phyloP scores from a whole-genome alignment of 2,797 vertebrate species.

The Ciconia nigra region DNA sequence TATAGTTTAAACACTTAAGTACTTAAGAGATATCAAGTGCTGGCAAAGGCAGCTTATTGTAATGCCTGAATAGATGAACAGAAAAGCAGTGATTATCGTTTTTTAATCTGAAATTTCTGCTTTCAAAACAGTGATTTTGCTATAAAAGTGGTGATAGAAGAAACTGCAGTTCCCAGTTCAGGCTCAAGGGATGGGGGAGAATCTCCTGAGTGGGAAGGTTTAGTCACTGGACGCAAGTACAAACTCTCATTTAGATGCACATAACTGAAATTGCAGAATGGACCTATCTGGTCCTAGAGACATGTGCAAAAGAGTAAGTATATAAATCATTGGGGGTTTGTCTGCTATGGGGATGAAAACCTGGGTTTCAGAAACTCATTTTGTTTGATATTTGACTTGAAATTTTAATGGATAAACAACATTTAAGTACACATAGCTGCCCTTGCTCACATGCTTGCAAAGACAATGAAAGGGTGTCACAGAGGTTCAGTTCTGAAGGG shows the following conservation, averaged over 20 bases:
- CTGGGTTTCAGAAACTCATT: background rate
- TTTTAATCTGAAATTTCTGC: background rate
- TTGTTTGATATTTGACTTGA: background rate
- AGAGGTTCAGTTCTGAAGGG: background rate
- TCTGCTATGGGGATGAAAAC: background rate
- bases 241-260: background rate
- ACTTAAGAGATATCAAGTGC: background rate
- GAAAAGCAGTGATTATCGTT: background rate
- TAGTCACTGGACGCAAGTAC: background rate
- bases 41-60: background rate
- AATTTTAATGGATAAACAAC: background rate
- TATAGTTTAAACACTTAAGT: background rate
- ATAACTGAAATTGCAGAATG: background rate
- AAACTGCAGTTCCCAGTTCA: background rate
- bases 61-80: background rate
- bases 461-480: background rate
- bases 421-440: background rate
- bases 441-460: background rate
- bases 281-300: background rate
- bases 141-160: background rate
- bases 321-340: background rate
- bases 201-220: too few species aligned
- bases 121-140: background rate
- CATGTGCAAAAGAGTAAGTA: background rate
- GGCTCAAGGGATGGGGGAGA: background rate